phyloP scores from a whole-genome alignment of 30 jellyfish, hydroid and myxozoan genomes.

The Nemopilema nomurai region DNA sequence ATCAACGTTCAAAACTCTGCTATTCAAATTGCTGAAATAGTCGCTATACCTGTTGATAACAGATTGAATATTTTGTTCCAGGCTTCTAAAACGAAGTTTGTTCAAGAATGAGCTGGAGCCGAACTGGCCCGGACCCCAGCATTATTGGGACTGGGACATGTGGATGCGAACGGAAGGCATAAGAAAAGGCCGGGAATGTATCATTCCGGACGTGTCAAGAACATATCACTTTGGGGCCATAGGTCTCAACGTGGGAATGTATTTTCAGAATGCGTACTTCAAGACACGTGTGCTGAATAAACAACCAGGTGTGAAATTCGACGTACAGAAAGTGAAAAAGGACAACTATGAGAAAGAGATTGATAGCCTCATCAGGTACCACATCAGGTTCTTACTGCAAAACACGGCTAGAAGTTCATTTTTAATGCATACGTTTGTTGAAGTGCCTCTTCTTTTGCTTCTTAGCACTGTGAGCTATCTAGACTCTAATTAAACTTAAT shows the following conservation, averaged over 20 bases:
- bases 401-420: no score
- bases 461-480: no score
- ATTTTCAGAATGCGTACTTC: slow-evolving; percentile 81
- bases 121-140: slow-evolving; percentile 85
- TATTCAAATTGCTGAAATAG: not conserved
- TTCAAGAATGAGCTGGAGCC: slow-evolving; percentile 80
- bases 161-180: slow-evolving; percentile 90
- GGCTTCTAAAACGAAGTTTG: slow-evolving; percentile 51
- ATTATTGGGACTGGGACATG: slow-evolving; percentile 97
- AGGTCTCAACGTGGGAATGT: slow-evolving; percentile 79
- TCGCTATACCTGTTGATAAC: not conserved
- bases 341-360: slow-evolving; percentile 82
- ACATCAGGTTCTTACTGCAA: no score
- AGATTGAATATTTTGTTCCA: not conserved
- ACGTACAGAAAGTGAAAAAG: slow-evolving; percentile 64
- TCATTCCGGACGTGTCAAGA: slow-evolving; percentile 94
- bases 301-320: slow-evolving; percentile 72
- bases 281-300: slow-evolving; percentile 81
- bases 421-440: no score
- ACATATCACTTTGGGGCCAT: slow-evolving; percentile 96
- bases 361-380: slow-evolving; percentile 70
- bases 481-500: no score
- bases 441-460: no score
- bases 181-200: slow-evolving; percentile 98
- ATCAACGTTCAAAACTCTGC: not conserved